Evolutionary conservation across 1,140 invertebrate species (phyloP).

Genomic region (Drosophila nigrodunni): DNA sequence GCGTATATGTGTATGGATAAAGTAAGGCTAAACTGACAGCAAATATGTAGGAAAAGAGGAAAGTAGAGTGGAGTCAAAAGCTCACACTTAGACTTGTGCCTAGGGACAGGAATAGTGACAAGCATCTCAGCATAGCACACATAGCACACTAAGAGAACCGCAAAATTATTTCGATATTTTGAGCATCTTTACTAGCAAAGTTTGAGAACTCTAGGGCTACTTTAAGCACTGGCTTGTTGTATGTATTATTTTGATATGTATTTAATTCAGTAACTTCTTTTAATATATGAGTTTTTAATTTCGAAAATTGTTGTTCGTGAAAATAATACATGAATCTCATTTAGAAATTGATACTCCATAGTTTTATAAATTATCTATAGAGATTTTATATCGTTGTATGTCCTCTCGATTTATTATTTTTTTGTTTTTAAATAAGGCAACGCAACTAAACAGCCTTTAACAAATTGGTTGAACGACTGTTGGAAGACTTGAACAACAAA

Average conservation of each 20-base stretch:
- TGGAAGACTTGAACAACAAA: background rate
- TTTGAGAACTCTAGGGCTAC: background rate
- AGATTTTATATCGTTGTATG: too few species aligned
- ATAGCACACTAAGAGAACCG: slow-evolving; percentile 51
- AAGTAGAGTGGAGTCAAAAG: background rate
- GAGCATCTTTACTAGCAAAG: slow-evolving; percentile 7
- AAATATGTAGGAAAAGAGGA: background rate
- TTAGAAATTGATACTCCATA: too few species aligned
- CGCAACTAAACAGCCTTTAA: background rate
- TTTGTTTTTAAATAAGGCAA: too few species aligned
- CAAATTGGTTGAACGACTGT: background rate
- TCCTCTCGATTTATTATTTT: too few species aligned
- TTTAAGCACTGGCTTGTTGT: too few species aligned
- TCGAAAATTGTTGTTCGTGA: too few species aligned
- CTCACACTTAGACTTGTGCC: slow-evolving; percentile 15
- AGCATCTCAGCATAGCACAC: slow-evolving; percentile 32
- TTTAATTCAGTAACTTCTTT: too few species aligned
- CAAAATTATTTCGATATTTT: slow-evolving; percentile 60
- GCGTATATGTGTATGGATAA: slow-evolving; percentile 32
- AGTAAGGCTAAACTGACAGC: background rate
- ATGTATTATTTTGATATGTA: too few species aligned
- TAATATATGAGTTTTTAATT: too few species aligned
- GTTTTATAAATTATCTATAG: too few species aligned
- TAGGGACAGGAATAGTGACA: too few species aligned
- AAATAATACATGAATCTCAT: too few species aligned